Base-by-base conservation (phyloP, 2,888 invertebrate genomes). In the Pharmacophagus antenor region DNA sequence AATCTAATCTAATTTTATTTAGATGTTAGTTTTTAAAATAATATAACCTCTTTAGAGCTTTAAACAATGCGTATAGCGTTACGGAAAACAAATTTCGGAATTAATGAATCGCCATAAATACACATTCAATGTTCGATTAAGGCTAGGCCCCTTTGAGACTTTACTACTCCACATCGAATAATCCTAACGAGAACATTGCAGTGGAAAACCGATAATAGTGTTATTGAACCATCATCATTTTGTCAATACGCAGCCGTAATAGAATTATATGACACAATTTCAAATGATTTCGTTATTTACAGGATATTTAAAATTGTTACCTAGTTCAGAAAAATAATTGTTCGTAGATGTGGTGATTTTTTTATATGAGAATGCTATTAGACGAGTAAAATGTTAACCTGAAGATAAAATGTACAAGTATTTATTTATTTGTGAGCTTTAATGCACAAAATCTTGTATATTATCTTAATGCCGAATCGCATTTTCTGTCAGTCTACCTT, bases 201-300 rank as follows among this genome's bases (percentile, higher is more conserved):
- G 17, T 42, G 54, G 44, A 44, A 54, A 54, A 54, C 25, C 46
- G 54, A 54, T 54, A 54, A 54, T 22, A 12, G 23, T 27, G 44
- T 54, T 54, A 20, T 18, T 15, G 6, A n/a, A 8, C n/a, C n/a
- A n/a, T n/a, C n/a, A n/a, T n/a, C n/a, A n/a, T n/a, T n/a, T n/a
- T n/a, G n/a, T n/a, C n/a, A n/a, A n/a, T n/a, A n/a, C n/a, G n/a
- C n/a, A n/a, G n/a, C n/a, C n/a, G n/a, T n/a, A n/a, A n/a, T 17
- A 6, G 15, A 44, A 44, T 23, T 17, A 20, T 42, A 44, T 12
- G 8, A 12, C 12, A 20, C 12, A 46, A 18, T 46, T 31, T 12
- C 3, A 31, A 15, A 31, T 2, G 31, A 31, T 31, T 12, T 10
- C 10, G 31, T 12, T 31, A 31, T 10, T 12, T 10, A 31, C 2